Conservation (phyloP, 2,113 vertebrate genomes). For the Nymphicus hollandicus region DNA sequence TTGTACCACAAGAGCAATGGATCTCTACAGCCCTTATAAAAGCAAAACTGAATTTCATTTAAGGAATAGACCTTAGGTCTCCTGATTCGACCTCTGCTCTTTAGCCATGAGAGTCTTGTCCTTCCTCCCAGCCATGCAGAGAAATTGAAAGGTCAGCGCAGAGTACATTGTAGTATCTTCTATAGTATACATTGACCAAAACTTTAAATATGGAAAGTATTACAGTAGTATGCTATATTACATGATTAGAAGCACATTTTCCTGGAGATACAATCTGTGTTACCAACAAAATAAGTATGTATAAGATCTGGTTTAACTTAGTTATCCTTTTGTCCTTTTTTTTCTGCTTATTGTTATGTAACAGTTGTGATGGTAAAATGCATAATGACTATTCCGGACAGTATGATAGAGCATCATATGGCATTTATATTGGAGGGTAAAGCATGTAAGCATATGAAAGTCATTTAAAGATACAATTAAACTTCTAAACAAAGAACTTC, state of each 20-base stretch:
- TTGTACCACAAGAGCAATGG: not conserved
- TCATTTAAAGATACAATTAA: slow-evolving; percentile 67
- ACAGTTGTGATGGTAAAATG: slow-evolving; percentile 72
- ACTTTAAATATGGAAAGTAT: slow-evolving; percentile 76
- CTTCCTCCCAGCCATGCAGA: not conserved
- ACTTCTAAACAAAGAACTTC: slow-evolving; percentile 67
- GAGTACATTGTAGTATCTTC: not conserved
- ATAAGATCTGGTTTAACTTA: slow-evolving; percentile 70
- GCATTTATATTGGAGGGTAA: slow-evolving; percentile 53
- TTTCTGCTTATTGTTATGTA: slow-evolving; percentile 74
- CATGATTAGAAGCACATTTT: slow-evolving; percentile 76
- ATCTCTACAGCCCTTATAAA: not conserved
- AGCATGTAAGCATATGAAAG: slow-evolving; percentile 58
- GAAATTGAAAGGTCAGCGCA: not conserved
- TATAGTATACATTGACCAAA: not conserved
- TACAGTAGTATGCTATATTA: slow-evolving; percentile 61
- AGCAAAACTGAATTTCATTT: not conserved
- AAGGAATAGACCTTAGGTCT: not conserved
- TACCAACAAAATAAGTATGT: slow-evolving; percentile 72
- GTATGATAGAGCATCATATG: slow-evolving; percentile 64
- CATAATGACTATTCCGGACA: slow-evolving; percentile 61
- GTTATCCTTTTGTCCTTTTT: slow-evolving; percentile 71
- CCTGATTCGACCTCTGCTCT: not conserved
- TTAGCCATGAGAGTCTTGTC: not conserved
- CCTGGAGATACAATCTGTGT: slow-evolving; percentile 71